Evolutionary conservation across 2,797 vertebrate genomes (phyloP).

Genomic region (Hephaestus fuliginosus): DNA sequence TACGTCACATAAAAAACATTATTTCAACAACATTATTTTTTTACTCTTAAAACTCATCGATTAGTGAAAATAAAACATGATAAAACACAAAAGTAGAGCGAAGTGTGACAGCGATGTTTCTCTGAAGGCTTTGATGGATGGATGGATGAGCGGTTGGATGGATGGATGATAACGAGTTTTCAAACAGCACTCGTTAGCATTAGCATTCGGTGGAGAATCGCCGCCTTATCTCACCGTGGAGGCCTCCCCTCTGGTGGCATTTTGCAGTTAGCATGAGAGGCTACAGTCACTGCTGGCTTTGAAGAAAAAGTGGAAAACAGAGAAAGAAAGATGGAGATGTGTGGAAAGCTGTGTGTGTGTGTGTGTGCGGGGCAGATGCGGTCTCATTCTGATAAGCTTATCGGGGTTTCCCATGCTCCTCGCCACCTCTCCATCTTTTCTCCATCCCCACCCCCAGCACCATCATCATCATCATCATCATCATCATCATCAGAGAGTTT

Average conservation of each 20-base stretch:
- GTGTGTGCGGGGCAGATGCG: slow-evolving; percentile 14
- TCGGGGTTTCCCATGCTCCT: slow-evolving; percentile 57
- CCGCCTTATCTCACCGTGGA: slow-evolving; percentile 48
- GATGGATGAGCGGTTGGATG: slow-evolving; percentile 3
- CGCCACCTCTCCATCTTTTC: slow-evolving; percentile 17
- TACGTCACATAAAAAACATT: background rate
- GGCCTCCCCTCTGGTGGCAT: slow-evolving; percentile 50
- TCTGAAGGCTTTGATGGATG: background rate
- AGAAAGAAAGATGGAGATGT: background rate
- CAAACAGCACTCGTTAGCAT: slow-evolving; percentile 12
- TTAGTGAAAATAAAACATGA: background rate
- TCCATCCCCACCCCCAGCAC: slow-evolving; percentile 22
- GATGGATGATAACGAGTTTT: slow-evolving; percentile 24
- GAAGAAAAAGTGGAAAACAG: background rate
- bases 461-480: too few species aligned
- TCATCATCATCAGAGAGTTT: too few species aligned
- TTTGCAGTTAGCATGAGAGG: slow-evolving; percentile 23
- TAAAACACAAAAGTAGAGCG: background rate
- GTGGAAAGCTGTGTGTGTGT: background rate
- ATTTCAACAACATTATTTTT: too few species aligned
- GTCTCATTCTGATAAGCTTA: slow-evolving; percentile 60
- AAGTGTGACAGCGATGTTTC: background rate
- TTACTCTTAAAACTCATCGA: background rate
- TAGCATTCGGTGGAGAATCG: slow-evolving; percentile 26
- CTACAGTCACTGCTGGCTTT: slow-evolving; percentile 15